These are phyloP conservation scores for Pelecanoides urinatrix DNA, from an alignment of 2,113 vertebrate species.

Conservation along the genomic window DNA sequence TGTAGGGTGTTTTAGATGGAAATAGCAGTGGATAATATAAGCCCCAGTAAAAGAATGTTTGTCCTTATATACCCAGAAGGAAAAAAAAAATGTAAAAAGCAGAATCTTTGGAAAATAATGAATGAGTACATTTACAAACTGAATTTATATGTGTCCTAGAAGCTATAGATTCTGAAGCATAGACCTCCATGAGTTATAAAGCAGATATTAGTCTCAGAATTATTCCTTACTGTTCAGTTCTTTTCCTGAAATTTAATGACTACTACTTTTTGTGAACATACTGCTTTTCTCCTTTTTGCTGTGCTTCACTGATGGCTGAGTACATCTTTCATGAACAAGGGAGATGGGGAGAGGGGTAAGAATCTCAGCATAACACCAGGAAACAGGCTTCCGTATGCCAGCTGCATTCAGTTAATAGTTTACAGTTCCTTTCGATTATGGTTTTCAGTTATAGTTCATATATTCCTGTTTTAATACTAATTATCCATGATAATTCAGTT, in stretches of 20 bases:
- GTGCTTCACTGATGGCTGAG: neutral
- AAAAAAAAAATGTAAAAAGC: neutral
- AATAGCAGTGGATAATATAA: neutral
- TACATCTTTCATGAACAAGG: neutral
- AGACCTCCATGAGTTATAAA: neutral
- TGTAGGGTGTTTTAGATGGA: neutral
- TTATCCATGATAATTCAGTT: neutral
- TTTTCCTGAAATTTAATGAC: neutral
- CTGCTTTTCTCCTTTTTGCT: neutral
- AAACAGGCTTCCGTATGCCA: neutral
- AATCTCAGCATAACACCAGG: neutral
- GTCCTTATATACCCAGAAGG: neutral
- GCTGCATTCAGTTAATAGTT: neutral
- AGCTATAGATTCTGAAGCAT: neutral
- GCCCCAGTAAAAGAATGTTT: neutral
- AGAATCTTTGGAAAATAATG: neutral
- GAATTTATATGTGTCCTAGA: neutral
- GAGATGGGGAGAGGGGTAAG: neutral
- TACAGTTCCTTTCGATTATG: neutral
- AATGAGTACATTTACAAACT: neutral
- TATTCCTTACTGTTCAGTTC: neutral
- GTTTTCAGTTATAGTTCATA: neutral
- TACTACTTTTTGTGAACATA: neutral
- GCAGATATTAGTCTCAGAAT: neutral
- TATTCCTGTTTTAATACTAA: neutral